A percentile compares a stretch with the other conserved stretches of the same genome.
phyloP scores from a whole-genome alignment of 2,888 invertebrate species.

The Deroplatys truncata region DNA sequence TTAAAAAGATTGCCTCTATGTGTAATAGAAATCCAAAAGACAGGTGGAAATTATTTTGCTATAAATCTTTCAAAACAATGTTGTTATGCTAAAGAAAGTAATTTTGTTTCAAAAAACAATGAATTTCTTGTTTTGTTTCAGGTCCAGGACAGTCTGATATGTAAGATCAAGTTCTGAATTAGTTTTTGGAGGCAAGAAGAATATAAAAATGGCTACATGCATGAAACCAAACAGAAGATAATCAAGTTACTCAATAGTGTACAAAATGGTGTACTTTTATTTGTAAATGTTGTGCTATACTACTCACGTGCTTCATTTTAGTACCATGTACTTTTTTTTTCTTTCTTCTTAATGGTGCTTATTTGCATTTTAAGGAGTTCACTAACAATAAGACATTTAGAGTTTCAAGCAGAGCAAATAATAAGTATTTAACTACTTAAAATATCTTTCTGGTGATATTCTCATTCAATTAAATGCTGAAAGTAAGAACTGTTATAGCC shows the following conservation, averaged over 20 bases:
- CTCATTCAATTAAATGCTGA: not conserved
- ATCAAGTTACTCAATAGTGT: not conserved
- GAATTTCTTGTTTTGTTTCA: constrained; percentile 41
- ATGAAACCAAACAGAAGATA: not conserved
- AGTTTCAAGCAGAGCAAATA: not conserved
- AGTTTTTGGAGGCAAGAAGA: not conserved
- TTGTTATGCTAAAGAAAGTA: no score
- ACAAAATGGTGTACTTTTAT: not conserved
- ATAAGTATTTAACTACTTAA: not conserved
- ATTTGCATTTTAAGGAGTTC: not conserved
- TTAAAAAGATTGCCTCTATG: no score
- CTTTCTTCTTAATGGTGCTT: not conserved
- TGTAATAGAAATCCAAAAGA: no score
- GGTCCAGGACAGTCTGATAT: constrained; percentile 60
- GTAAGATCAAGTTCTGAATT: constrained; percentile 40
- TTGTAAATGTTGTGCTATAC: constrained; percentile 9
- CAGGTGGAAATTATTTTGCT: no score
- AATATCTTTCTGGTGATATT: not conserved
- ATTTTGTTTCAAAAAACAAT: no score
- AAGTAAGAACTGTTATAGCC: not conserved
- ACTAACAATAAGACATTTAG: not conserved
- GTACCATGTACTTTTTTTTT: not conserved
- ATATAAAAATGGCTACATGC: not conserved
- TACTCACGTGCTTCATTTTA: not conserved
- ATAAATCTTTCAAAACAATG: no score